Conservation (phyloP, 1,140 invertebrate genomes). For the Drosophila setifemur region DNA sequence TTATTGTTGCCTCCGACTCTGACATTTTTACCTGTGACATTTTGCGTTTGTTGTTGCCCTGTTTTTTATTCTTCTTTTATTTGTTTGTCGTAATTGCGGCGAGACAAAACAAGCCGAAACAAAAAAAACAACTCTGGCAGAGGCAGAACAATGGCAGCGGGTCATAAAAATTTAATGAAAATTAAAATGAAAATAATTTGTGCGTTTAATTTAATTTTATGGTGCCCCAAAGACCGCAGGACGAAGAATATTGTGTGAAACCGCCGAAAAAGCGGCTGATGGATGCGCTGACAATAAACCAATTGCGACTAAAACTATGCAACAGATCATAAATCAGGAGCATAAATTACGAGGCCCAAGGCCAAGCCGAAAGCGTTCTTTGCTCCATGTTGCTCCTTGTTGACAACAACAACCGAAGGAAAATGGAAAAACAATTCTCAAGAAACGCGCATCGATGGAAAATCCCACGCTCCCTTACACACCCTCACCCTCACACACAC, state of each 20-base stretch:
- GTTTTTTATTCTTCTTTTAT: conserved; percentile 49
- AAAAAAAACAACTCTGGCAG: conserved; percentile 28
- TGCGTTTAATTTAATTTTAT: conserved; percentile 80
- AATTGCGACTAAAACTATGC: conserved; percentile 73
- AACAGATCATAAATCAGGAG: conserved; percentile 69
- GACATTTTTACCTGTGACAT: conserved; percentile 78
- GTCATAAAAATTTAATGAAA: conserved; percentile 78
- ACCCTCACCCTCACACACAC: neutral
- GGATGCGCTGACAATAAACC: conserved; percentile 43
- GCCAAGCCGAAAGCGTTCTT: neutral
- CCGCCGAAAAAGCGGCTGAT: conserved; percentile 1
- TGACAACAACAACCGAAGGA: conserved; percentile 7
- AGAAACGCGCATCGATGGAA: neutral
- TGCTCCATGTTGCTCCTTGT: conserved; percentile 6
- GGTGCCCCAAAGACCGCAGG: conserved; percentile 58
- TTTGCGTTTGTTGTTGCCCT: conserved; percentile 51
- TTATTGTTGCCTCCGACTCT: conserved; percentile 39
- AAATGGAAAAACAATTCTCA: conserved; percentile 72
- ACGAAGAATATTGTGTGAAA: conserved; percentile 2
- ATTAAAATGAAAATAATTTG: conserved; percentile 81
- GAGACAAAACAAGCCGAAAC: conserved; percentile 52
- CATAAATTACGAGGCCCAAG: conserved; percentile 54
- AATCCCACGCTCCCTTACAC: too few species aligned
- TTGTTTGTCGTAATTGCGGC: conserved; percentile 73
- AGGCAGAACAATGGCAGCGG: conserved; percentile 49